phyloP scores from a whole-genome alignment of 1,140 invertebrate genomes.

The Samia ricini region DNA sequence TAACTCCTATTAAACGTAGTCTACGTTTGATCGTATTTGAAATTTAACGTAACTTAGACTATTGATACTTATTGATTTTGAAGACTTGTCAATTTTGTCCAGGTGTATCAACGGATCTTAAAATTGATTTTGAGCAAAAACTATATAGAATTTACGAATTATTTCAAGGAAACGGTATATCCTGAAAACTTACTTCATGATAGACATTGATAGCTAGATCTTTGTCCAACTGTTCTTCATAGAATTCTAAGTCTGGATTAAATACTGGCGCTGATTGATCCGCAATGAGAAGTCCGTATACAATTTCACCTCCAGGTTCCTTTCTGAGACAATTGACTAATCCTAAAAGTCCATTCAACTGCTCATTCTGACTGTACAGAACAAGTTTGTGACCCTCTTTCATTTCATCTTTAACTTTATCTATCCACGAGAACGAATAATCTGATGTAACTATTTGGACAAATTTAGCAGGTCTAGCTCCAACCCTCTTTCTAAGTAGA shows the following conservation, averaged over 20 bases:
- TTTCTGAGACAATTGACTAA: slow-evolving; percentile 86
- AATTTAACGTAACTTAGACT: no score
- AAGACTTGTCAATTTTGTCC: no score
- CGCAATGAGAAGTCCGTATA: slow-evolving; percentile 81
- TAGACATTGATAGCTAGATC: slow-evolving; percentile 92
- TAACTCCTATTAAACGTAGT: no score
- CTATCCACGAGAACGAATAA: slow-evolving; percentile 61
- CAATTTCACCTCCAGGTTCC: slow-evolving; percentile 82
- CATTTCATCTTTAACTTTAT: slow-evolving; percentile 75
- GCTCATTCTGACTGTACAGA: slow-evolving; percentile 80
- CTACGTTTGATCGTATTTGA: no score
- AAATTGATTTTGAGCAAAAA: no score
- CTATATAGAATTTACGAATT: not conserved
- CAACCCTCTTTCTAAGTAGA: slow-evolving; percentile 60
- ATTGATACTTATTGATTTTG: no score
- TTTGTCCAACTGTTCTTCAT: slow-evolving; percentile 81
- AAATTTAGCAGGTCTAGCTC: slow-evolving; percentile 65
- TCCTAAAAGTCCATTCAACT: slow-evolving; percentile 89
- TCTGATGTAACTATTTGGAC: slow-evolving; percentile 52
- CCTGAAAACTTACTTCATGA: slow-evolving; percentile 75
- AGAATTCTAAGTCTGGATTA: slow-evolving; percentile 80
- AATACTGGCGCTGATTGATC: slow-evolving; percentile 83
- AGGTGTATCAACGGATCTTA: no score
- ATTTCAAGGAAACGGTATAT: not conserved
- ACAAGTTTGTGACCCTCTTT: slow-evolving; percentile 78